Conservation (phyloP, 2,888 invertebrate species). For the Eupithecia subumbrata region DNA sequence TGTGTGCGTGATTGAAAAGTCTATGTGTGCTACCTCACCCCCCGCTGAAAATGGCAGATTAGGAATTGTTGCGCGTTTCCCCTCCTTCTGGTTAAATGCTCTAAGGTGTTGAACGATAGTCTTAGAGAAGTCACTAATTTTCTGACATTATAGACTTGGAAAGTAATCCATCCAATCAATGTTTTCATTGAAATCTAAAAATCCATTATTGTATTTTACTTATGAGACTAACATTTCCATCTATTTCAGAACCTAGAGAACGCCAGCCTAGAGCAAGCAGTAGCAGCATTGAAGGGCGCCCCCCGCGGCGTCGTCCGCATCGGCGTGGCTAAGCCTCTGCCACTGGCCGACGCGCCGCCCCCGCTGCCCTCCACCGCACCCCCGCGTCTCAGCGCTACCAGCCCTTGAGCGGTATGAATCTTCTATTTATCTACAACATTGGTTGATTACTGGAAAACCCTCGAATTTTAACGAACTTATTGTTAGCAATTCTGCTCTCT, state of each 20-base stretch:
- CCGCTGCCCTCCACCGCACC: conserved; percentile 68
- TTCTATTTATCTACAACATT: background rate
- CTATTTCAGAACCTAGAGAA: conserved; percentile 90
- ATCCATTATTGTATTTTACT: background rate
- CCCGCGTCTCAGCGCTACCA: conserved; percentile 47
- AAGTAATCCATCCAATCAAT: background rate
- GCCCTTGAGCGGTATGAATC: conserved; percentile 22
- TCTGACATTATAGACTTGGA: background rate
- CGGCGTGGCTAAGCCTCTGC: conserved; percentile 97
- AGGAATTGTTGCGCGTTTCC: too few species aligned
- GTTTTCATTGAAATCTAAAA: background rate
- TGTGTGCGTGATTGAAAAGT: too few species aligned
- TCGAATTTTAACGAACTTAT: background rate
- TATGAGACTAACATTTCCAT: background rate
- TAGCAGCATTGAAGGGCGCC: conserved; percentile 98
- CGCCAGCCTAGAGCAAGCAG: conserved; percentile 98
- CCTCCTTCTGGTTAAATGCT: too few species aligned
- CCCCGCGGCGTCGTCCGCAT: conserved; percentile 97
- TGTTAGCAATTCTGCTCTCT: background rate
- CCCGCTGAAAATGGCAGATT: too few species aligned
- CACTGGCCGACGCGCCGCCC: conserved; percentile 87
- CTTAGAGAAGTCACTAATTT: too few species aligned
- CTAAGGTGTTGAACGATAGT: too few species aligned
- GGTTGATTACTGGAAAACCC: background rate
- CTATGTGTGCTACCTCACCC: too few species aligned